phyloP scores from a whole-genome alignment of 1,140 invertebrate genomes.

The Lasioglossum baleicum region DNA sequence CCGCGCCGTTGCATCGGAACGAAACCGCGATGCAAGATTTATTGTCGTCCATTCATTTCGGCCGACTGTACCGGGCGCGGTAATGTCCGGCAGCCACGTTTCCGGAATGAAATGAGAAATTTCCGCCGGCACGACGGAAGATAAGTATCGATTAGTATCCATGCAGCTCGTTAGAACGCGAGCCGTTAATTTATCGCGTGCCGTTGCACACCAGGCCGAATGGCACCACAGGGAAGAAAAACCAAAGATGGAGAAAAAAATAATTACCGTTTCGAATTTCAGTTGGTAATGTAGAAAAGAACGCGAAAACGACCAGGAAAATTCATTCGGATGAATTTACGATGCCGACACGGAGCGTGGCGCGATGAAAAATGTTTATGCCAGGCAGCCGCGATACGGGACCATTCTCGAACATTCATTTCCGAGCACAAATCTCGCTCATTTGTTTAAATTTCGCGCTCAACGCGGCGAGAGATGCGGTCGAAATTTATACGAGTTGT shows the following conservation, averaged over 20 bases:
- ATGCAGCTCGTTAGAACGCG: neutral
- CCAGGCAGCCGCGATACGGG: neutral
- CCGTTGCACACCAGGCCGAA: neutral
- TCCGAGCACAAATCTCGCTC: neutral
- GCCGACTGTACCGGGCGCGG: neutral
- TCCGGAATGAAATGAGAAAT: conserved; percentile 53
- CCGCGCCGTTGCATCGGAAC: conserved; percentile 13
- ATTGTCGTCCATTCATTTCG: conserved; percentile 38
- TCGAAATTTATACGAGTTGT: conserved; percentile 17
- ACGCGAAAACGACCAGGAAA: neutral
- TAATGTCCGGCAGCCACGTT: conserved; percentile 40
- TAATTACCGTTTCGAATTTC: neutral
- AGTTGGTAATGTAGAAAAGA: neutral
- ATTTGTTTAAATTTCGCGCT: conserved; percentile 17
- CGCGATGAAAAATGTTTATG: conserved; percentile 10
- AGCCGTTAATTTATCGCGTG: conserved; percentile 15
- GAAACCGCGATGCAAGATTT: conserved; percentile 36
- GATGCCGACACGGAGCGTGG: neutral
- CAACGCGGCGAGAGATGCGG: neutral
- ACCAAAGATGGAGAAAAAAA: neutral
- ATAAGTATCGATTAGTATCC: conserved; percentile 49
- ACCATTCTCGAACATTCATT: conserved; percentile 17
- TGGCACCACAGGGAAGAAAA: too few species aligned
- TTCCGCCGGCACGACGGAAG: conserved; percentile 24
- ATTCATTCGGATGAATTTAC: conserved; percentile 1